These are phyloP conservation scores for Zaprionus lachaisei DNA, from an alignment of 1,140 invertebrate genomes.

Conservation along the genomic window DNA sequence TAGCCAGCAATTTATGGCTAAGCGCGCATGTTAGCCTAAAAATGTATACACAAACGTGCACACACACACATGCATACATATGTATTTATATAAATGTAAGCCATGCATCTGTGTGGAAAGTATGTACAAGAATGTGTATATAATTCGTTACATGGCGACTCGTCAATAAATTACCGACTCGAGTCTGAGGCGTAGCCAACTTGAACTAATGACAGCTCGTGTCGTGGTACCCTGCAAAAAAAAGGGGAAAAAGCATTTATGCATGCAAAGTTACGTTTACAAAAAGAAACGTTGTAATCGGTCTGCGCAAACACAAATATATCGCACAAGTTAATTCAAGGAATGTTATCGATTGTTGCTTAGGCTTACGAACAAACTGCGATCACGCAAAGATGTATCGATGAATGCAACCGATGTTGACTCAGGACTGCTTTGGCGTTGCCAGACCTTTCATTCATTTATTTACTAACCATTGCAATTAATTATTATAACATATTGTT, in stretches of 20 bases:
- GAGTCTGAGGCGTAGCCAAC: constrained; percentile 46
- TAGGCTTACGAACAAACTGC: no score
- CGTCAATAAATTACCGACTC: constrained; percentile 72
- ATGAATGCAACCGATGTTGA: neutral
- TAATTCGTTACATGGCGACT: constrained; percentile 69
- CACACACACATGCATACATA: constrained; percentile 1
- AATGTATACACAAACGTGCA: constrained; percentile 36
- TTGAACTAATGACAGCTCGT: constrained; percentile 63
- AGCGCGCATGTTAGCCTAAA: constrained; percentile 71
- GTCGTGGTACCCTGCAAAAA: neutral
- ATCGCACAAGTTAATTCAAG: neutral
- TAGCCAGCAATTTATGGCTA: constrained; percentile 74
- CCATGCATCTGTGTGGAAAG: constrained; percentile 9
- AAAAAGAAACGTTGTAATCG: neutral
- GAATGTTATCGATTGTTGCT: neutral
- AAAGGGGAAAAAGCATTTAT: neutral
- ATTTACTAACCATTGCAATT: neutral
- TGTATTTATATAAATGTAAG: constrained; percentile 15
- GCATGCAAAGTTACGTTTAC: neutral
- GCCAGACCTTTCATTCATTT: neutral
- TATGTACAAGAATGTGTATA: constrained; percentile 20
- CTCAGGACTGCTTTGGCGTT: neutral
- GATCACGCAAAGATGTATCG: neutral
- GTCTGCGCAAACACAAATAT: neutral
- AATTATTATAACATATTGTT: neutral